Conservation (phyloP, 1,140 invertebrate species). For the Drosophila quadrilineata region DNA sequence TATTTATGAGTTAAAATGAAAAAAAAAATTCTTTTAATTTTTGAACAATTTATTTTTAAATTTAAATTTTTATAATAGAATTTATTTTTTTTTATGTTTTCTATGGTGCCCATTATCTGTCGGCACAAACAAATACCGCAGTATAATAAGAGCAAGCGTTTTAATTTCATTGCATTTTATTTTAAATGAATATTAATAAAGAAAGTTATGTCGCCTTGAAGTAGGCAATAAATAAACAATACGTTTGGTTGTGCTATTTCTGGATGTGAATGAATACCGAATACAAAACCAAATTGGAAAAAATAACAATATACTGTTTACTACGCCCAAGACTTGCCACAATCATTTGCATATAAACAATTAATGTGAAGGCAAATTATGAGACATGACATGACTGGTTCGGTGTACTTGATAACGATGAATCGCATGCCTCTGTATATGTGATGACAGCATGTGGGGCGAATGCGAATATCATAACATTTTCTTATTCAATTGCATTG, state of each 20-base stretch:
- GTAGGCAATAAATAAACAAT: constrained; percentile 8
- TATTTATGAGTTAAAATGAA: too few species aligned
- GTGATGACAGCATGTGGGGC: not conserved
- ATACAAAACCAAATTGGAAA: not conserved
- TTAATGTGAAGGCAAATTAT: constrained; percentile 17
- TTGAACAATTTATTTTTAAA: not conserved
- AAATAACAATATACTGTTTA: constrained; percentile 4
- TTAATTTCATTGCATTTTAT: not conserved
- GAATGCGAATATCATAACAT: constrained; percentile 1
- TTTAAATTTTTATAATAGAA: not conserved
- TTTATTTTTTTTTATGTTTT: not conserved
- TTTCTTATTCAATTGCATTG: too few species aligned
- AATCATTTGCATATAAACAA: constrained; percentile 30
- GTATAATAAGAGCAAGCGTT: too few species aligned
- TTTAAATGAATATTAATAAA: not conserved
- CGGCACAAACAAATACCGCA: too few species aligned
- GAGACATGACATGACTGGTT: too few species aligned
- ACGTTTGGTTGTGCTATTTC: constrained; percentile 9
- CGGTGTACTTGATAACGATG: constrained; percentile 15
- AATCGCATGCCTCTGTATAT: not conserved
- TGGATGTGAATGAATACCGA: constrained; percentile 20
- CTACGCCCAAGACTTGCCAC: constrained; percentile 9
- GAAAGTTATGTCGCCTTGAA: not conserved
- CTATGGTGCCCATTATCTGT: too few species aligned
- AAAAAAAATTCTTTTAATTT: too few species aligned